Evolutionary conservation across 2,797 vertebrate genomes (phyloP).

Genomic region (Sternarchorhynchus goeldii): DNA sequence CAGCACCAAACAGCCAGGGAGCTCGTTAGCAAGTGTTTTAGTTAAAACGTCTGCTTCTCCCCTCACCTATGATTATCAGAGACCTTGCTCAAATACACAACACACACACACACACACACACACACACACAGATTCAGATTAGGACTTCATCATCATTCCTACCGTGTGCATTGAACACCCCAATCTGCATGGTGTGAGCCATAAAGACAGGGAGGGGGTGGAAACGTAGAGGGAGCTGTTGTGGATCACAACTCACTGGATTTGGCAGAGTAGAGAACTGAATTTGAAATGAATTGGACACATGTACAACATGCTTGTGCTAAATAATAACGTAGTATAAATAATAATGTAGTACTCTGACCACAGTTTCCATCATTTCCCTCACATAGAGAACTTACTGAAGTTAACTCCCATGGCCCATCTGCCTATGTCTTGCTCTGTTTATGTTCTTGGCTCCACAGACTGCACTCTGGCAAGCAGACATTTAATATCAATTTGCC

Average conservation of each 20-base stretch:
- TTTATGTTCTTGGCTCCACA: slow-evolving; percentile 53
- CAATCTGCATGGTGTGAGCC: slow-evolving; percentile 50
- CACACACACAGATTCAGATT: slow-evolving; percentile 50
- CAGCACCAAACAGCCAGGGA: slow-evolving; percentile 62
- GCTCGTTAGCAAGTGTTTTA: slow-evolving; percentile 71
- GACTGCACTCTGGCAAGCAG: slow-evolving; percentile 51
- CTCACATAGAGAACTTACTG: too few relatives aligned
- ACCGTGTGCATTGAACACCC: background rate
- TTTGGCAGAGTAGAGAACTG: too few relatives aligned
- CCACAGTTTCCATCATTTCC: too few relatives aligned
- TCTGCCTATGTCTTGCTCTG: background rate
- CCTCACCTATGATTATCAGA: slow-evolving; percentile 44
- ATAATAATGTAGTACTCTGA: too few relatives aligned
- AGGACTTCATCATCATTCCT: slow-evolving; percentile 20
- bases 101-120: slow-evolving; percentile 31
- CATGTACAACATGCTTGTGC: too few relatives aligned
- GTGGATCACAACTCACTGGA: too few relatives aligned
- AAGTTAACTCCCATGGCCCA: too few relatives aligned
- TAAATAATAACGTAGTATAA: too few relatives aligned
- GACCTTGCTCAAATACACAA: slow-evolving; percentile 4
- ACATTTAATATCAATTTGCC: slow-evolving; percentile 65
- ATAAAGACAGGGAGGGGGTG: slow-evolving; percentile 50
- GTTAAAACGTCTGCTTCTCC: slow-evolving; percentile 65
- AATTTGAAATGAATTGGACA: too few relatives aligned
- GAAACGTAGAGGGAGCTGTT: background rate